These are phyloP conservation scores for Tetramorium simillimum DNA, from an alignment of 1,140 invertebrate species.

Conservation along the genomic window DNA sequence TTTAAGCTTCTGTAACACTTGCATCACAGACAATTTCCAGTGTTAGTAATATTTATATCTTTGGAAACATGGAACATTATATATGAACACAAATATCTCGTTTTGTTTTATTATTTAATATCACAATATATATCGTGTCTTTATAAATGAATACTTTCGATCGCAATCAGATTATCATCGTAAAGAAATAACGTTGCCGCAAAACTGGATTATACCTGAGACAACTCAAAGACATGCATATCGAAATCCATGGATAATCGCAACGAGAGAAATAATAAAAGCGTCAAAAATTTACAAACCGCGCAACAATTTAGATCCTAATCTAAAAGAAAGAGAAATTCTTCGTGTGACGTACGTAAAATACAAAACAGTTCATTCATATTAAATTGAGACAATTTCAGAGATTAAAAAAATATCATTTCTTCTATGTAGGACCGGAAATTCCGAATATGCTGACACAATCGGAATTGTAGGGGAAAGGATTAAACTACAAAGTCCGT, in stretches of 20 bases:
- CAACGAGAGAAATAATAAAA: neutral
- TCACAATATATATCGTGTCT: neutral
- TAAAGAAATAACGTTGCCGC: conserved; percentile 60
- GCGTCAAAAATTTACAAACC: conserved; percentile 49
- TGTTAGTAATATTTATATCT: neutral
- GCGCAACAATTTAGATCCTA: conserved; percentile 67
- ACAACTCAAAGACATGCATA: conserved; percentile 70
- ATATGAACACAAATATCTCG: neutral
- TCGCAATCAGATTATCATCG: neutral
- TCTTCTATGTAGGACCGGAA: conserved; percentile 71
- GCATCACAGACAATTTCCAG: too few relatives aligned
- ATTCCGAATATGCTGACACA: conserved; percentile 71
- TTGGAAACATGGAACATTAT: neutral
- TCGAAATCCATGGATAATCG: conserved; percentile 68
- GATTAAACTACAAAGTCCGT: conserved; percentile 59
- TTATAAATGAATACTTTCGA: neutral
- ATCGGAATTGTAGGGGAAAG: conserved; percentile 68
- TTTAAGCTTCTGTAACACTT: too few relatives aligned
- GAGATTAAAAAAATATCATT: neutral
- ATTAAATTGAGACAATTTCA: neutral
- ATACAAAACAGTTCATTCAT: neutral
- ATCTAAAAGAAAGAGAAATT: conserved; percentile 75
- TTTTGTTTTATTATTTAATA: neutral
- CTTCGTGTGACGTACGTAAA: conserved; percentile 70
- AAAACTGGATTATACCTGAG: conserved; percentile 72